Conservation (phyloP, 2,113 vertebrate genomes). For the Capreolus pygargus region DNA sequence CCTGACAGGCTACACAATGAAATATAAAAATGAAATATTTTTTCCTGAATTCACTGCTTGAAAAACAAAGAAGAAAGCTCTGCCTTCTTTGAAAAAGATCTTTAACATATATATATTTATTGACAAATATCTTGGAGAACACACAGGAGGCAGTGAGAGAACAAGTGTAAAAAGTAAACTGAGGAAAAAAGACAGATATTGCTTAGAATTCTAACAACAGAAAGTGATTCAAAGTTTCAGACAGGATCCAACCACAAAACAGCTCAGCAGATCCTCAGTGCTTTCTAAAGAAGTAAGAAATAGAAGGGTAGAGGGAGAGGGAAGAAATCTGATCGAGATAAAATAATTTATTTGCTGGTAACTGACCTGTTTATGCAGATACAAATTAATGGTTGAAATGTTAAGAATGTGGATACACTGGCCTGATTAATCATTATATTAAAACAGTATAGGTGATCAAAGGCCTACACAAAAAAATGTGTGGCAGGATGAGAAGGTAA, state of each 20-base stretch:
- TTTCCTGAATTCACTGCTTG: background rate
- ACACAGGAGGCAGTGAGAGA: background rate
- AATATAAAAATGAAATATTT: background rate
- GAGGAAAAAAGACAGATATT: background rate
- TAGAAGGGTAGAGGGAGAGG: background rate
- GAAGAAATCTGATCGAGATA: background rate
- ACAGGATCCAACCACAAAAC: background rate
- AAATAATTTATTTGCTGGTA: background rate
- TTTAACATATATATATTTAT: background rate
- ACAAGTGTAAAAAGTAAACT: background rate
- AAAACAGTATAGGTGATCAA: background rate
- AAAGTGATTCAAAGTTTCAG: background rate
- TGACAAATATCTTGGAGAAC: background rate
- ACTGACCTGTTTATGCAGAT: background rate
- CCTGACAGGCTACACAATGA: background rate
- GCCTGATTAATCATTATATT: background rate
- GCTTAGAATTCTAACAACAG: background rate
- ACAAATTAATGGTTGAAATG: background rate
- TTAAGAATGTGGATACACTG: background rate
- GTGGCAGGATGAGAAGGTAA: background rate
- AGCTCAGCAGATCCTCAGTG: background rate
- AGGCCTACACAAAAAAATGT: background rate
- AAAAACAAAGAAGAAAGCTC: background rate
- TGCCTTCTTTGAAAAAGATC: background rate
- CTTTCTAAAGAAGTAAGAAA: background rate